Base-by-base conservation (phyloP, 2,113 vertebrate species). In the Atrichornis clamosus region DNA sequence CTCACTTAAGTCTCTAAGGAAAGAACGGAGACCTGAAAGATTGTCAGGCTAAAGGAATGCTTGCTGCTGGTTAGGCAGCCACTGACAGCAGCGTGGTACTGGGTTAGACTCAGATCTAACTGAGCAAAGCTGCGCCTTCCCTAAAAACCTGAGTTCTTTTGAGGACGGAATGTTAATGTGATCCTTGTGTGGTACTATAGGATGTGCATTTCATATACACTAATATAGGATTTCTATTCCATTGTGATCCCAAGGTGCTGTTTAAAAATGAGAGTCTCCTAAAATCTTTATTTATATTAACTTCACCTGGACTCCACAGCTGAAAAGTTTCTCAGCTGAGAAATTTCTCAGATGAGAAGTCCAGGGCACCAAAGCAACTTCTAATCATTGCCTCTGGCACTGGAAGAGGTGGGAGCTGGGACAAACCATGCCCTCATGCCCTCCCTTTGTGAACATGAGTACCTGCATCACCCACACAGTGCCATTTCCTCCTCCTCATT, bases 401-500 rank as follows among this genome's bases (percentile, higher is more conserved):
- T 56, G 49, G 42, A 76, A 27, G 8, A 76, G 15, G 32, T 33
- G 50, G n/a, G 21, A 83, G 20, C 32, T 53, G 49, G 50, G 20
- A 42, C 56, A 87, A 68, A 58, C 21, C 68, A 18, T 60, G 32
- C 85, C 37, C 72, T 97, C 26, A 42, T 30, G 27, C 20, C 49
- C 10, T 92, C 76, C n/a, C 70, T 4, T 3, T 11, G 39, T 13
- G n/a, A 96, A 4, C 46, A 21, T 1, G 5, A n/a, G 30, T 88
- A 70, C 74, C 68, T 95, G 52, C 33, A 52, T 85, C 62, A 59
- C 77, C 64, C 33, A 74, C n/a, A 10, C 69, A 30, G 55, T 74
- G 80, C 50, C 69, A 90, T 90, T 92, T 96, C 65, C 85, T 93
- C 74, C 70, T 94, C 76, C 15, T 47, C 83, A 41, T 78, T 93